A percentile compares a stretch with the other conserved stretches of the same genome.
These are phyloP conservation scores for Achroia grisella DNA, from an alignment of 1,140 invertebrate genomes.

Conservation along the genomic window DNA sequence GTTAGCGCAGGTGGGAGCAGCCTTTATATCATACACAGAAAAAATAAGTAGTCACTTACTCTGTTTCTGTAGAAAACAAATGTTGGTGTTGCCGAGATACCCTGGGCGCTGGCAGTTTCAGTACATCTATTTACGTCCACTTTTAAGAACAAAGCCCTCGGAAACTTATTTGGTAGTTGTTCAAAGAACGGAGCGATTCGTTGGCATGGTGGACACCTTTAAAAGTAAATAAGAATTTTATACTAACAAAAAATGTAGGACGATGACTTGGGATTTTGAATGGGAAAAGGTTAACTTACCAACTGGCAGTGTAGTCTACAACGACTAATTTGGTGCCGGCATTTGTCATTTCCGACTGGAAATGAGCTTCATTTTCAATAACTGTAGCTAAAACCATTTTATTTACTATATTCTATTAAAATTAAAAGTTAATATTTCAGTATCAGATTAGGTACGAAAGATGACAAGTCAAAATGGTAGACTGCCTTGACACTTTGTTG, in stretches of 20 bases:
- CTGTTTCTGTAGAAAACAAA: conserved; percentile 96
- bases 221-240: conserved; percentile 7
- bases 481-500: conserved; percentile 1
- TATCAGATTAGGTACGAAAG: conserved; percentile 6
- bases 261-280: conserved; percentile 40
- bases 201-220: conserved; percentile 95
- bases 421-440: conserved; percentile 17
- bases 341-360: conserved; percentile 85
- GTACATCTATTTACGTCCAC: conserved; percentile 94
- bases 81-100: conserved; percentile 97
- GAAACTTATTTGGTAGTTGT: conserved; percentile 88
- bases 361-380: conserved; percentile 83
- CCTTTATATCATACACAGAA: too few relatives aligned
- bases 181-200: conserved; percentile 94
- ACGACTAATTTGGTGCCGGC: conserved; percentile 93
- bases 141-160: conserved; percentile 94
- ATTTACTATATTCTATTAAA: conserved; percentile 11
- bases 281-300: conserved; percentile 77
- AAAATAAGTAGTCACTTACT: conserved; percentile 46
- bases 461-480: conserved; percentile 43
- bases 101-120: conserved; percentile 88
- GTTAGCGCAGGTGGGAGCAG: too few relatives aligned
- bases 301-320: conserved; percentile 94
- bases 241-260: conserved; percentile 14
- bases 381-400: conserved; percentile 67